Evolutionary conservation across 1,140 invertebrate species (phyloP).

Genomic region (Leptinotarsa undecemlineata): DNA sequence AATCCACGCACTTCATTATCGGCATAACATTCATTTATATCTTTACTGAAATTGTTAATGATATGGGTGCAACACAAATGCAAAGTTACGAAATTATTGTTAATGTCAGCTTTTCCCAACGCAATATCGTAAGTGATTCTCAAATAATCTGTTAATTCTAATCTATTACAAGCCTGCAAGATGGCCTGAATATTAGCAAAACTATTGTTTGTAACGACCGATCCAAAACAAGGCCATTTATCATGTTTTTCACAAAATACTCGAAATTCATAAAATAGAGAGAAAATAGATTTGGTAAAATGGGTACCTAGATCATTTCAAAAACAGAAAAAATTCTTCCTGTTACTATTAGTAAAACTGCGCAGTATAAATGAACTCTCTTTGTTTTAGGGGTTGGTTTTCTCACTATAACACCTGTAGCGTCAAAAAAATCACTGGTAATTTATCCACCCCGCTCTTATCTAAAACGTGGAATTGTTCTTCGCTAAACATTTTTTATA

Average conservation of each 20-base stretch:
- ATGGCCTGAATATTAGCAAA: conserved; percentile 30
- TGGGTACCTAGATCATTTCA: conserved; percentile 21
- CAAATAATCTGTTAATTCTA: conserved; percentile 16
- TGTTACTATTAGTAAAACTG: background rate
- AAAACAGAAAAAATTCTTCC: conserved; percentile 14
- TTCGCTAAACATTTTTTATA: background rate
- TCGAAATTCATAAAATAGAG: conserved; percentile 20
- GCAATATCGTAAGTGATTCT: conserved; percentile 1
- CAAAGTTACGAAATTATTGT: background rate
- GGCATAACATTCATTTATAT: background rate
- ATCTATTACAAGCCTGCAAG: conserved; percentile 17
- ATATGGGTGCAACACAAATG: conserved; percentile 27
- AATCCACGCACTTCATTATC: background rate
- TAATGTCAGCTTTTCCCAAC: background rate
- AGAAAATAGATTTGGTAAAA: conserved; percentile 24
- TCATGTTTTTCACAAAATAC: conserved; percentile 19
- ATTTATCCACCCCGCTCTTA: conserved; percentile 3
- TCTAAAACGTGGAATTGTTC: conserved; percentile 19
- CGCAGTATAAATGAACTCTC: conserved; percentile 4
- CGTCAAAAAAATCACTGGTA: background rate
- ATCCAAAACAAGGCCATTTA: conserved; percentile 24
- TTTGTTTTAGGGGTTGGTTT: conserved; percentile 1
- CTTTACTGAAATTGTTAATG: conserved; percentile 25
- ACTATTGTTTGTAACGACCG: conserved; percentile 17
- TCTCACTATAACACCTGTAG: background rate